phyloP scores from a whole-genome alignment of 2,113 vertebrate genomes.

The Oncorhynchus keta region DNA sequence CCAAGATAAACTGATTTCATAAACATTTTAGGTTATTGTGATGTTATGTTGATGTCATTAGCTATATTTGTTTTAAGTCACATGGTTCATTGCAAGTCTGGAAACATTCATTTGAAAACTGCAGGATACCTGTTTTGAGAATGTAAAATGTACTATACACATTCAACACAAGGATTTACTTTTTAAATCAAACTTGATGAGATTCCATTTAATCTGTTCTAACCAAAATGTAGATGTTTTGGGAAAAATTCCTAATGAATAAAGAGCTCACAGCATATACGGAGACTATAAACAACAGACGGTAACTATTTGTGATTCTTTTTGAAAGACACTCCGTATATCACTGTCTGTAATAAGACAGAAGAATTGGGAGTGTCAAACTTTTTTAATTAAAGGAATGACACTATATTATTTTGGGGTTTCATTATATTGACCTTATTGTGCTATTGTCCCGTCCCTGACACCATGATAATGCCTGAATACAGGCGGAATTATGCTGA shows the following conservation, averaged over 20 bases:
- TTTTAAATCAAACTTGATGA: too few species aligned
- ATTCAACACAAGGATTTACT: too few species aligned
- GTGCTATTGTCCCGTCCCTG: slow-evolving; percentile 72
- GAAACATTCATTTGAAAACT: too few species aligned
- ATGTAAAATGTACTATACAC: background rate
- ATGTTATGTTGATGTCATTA: background rate
- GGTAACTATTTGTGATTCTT: background rate
- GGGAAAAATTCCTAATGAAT: background rate
- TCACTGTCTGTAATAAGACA: slow-evolving; percentile 26
- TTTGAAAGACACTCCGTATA: slow-evolving; percentile 16
- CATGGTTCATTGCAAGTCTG: slow-evolving; percentile 34
- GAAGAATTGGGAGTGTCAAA: slow-evolving; percentile 54
- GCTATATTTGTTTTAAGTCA: slow-evolving; percentile 21
- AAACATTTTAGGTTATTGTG: background rate
- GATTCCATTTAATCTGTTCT: background rate
- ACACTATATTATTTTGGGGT: slow-evolving; percentile 74
- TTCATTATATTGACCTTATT: slow-evolving; percentile 79
- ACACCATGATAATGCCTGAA: slow-evolving; percentile 76
- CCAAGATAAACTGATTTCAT: background rate
- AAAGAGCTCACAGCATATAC: background rate
- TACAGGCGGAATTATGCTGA: slow-evolving; percentile 73
- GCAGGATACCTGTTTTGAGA: background rate
- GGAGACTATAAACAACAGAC: background rate
- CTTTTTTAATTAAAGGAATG: slow-evolving; percentile 60
- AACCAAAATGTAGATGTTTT: background rate